A percentile compares a stretch with the other conserved stretches of the same genome.
phyloP scores from a whole-genome alignment of 2,797 vertebrate species.

The Columba guinea region DNA sequence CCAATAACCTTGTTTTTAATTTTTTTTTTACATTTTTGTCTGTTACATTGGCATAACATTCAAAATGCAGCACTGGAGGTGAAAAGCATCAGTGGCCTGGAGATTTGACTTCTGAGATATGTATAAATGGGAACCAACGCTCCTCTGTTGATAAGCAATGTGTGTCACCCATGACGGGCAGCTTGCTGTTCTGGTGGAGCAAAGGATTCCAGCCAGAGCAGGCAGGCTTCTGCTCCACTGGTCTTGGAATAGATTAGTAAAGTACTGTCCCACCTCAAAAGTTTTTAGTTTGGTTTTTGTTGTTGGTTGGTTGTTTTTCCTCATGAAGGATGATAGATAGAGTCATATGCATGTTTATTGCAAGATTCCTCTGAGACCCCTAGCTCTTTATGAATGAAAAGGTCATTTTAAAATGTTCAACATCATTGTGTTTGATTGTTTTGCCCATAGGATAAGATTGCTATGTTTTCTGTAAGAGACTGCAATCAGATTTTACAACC shows the following conservation, averaged over 20 bases:
- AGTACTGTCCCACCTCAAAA: background rate
- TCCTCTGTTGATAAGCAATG: slow-evolving; percentile 12
- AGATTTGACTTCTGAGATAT: slow-evolving; percentile 58
- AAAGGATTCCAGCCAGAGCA: slow-evolving; percentile 37
- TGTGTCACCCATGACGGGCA: slow-evolving; percentile 63
- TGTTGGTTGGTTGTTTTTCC: background rate
- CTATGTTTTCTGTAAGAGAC: slow-evolving; percentile 18
- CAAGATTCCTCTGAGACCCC: slow-evolving; percentile 54
- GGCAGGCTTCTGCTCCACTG: slow-evolving; percentile 54
- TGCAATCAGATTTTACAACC: slow-evolving; percentile 24
- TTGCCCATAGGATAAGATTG: slow-evolving; percentile 15
- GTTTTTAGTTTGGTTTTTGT: background rate
- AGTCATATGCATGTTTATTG: slow-evolving; percentile 57
- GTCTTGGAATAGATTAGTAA: slow-evolving; percentile 54
- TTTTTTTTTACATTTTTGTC: slow-evolving; percentile 20
- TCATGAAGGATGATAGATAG: slow-evolving; percentile 66
- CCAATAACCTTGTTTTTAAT: background rate
- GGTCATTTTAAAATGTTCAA: slow-evolving; percentile 65
- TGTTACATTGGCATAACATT: slow-evolving; percentile 5
- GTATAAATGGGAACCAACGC: background rate
- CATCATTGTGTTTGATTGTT: slow-evolving; percentile 45
- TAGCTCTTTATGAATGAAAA: slow-evolving; percentile 73
- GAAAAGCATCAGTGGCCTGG: background rate
- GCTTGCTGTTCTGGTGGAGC: slow-evolving; percentile 32
- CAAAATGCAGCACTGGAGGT: background rate